Percentiles rank a stretch among this genome's conserved stretches.
phyloP scores from a whole-genome alignment of 2,797 vertebrate genomes.

The Enteromius paludinosus region DNA sequence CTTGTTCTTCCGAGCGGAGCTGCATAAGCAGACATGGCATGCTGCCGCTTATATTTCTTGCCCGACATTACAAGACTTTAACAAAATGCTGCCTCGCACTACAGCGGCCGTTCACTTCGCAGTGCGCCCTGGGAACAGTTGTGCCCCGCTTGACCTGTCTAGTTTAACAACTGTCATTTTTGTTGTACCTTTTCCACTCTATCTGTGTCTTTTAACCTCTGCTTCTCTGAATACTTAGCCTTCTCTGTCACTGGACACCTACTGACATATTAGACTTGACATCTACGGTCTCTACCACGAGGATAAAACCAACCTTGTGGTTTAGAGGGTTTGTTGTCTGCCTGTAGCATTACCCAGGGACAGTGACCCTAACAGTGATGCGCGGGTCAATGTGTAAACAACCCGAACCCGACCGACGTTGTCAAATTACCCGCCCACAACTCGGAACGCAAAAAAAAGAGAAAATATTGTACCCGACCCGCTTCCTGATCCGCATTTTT shows the following conservation, averaged over 20 bases:
- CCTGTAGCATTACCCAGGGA: conserved; percentile 17
- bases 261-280: conserved; percentile 9
- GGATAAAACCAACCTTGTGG: conserved; percentile 4
- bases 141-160: conserved; percentile 67
- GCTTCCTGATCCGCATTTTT: no score
- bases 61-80: conserved; percentile 61
- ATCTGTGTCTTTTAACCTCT: conserved; percentile 20
- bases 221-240: conserved; percentile 4
- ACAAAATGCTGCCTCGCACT: conserved; percentile 53
- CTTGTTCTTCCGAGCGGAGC: conserved; percentile 71
- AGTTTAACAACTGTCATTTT: conserved; percentile 61
- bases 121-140: conserved; percentile 58
- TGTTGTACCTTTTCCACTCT: conserved; percentile 28
- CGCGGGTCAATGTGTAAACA: no score
- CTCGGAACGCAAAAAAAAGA: no score
- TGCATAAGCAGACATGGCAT: conserved; percentile 68
- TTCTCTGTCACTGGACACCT: conserved; percentile 10
- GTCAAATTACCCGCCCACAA: no score
- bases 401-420: no score
- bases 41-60: conserved; percentile 66
- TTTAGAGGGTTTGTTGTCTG: not conserved
- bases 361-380: not conserved
- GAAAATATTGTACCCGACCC: no score
- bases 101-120: conserved; percentile 59
- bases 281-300: not conserved